Percentiles rank a stretch among this genome's conserved stretches.
These are phyloP conservation scores for Synanthedon tipuliformis DNA, from an alignment of 2,888 invertebrate genomes.

Conservation along the genomic window DNA sequence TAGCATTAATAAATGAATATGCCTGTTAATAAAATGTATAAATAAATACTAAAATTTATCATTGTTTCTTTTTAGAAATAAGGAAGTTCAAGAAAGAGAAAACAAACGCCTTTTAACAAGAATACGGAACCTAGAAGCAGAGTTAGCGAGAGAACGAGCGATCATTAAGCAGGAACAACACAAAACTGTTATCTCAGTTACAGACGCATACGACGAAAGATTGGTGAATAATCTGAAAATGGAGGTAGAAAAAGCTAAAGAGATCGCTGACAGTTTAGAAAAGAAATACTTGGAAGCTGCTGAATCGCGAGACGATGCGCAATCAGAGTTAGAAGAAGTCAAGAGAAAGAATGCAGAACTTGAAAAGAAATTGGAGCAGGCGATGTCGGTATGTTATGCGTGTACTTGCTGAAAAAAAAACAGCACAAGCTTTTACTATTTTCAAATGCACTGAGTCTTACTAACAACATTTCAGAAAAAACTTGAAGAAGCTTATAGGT, in stretches of 20 bases:
- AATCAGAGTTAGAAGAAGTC: slow-evolving; percentile 82
- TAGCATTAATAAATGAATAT: background rate
- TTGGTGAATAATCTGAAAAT: slow-evolving; percentile 77
- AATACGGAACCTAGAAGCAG: slow-evolving; percentile 84
- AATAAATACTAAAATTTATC: background rate
- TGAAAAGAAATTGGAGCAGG: slow-evolving; percentile 81
- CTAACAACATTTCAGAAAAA: slow-evolving; percentile 46
- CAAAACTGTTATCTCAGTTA: slow-evolving; percentile 64
- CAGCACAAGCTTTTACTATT: background rate
- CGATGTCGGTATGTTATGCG: slow-evolving; percentile 61
- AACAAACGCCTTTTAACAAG: slow-evolving; percentile 85
- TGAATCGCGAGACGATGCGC: slow-evolving; percentile 80
- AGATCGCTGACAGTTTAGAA: slow-evolving; percentile 83
- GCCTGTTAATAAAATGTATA: background rate
- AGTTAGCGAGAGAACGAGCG: slow-evolving; percentile 78
- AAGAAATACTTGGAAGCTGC: slow-evolving; percentile 81
- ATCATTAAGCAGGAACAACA: slow-evolving; percentile 64
- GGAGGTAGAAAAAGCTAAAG: slow-evolving; percentile 82
- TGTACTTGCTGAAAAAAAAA: background rate
- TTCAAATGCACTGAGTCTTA: slow-evolving; percentile 13
- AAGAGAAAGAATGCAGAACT: slow-evolving; percentile 81
- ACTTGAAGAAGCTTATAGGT: slow-evolving; percentile 31
- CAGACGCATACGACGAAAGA: slow-evolving; percentile 73
- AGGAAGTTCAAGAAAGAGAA: slow-evolving; percentile 86
- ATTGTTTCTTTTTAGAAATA: slow-evolving; percentile 68